Conservation (phyloP, 30 jellyfish, hydroid and myxozoan species). For the Mastigias papua region DNA sequence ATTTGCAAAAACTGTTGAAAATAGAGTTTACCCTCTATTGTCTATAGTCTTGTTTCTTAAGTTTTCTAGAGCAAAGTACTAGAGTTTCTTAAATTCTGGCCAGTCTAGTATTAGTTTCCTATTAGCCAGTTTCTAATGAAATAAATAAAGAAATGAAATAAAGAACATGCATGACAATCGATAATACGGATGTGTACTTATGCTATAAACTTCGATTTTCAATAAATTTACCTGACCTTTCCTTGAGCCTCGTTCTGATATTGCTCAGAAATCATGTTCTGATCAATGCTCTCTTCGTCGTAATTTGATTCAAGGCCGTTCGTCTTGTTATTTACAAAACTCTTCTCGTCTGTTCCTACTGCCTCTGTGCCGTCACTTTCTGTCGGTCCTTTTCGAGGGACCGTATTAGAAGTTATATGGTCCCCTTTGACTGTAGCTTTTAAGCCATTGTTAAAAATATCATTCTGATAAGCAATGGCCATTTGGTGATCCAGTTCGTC, state of each 20-base stretch:
- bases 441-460: constrained; percentile 9
- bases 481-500: constrained; percentile 49
- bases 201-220: too few relatives aligned
- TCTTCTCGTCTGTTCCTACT: not conserved
- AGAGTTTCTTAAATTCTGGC: too few relatives aligned
- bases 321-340: not conserved
- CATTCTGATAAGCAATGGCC: constrained; percentile 51
- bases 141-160: too few relatives aligned
- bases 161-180: too few relatives aligned
- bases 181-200: too few relatives aligned
- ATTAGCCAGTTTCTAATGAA: too few relatives aligned
- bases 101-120: too few relatives aligned
- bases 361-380: not conserved
- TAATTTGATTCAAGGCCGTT: constrained; percentile 4
- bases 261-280: constrained; percentile 51
- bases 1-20: too few relatives aligned
- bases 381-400: not conserved
- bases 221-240: constrained; percentile 82
- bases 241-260: constrained; percentile 60
- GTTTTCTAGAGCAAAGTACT: too few relatives aligned
- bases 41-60: too few relatives aligned
- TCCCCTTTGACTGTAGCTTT: not conserved
- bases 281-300: constrained; percentile 79
- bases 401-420: not conserved
- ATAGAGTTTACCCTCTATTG: too few relatives aligned